Evolutionary conservation across 2,888 invertebrate species (phyloP), one percentile per base, ranked within the genome.

Genomic region (Microctonus aethiopoides): DNA sequence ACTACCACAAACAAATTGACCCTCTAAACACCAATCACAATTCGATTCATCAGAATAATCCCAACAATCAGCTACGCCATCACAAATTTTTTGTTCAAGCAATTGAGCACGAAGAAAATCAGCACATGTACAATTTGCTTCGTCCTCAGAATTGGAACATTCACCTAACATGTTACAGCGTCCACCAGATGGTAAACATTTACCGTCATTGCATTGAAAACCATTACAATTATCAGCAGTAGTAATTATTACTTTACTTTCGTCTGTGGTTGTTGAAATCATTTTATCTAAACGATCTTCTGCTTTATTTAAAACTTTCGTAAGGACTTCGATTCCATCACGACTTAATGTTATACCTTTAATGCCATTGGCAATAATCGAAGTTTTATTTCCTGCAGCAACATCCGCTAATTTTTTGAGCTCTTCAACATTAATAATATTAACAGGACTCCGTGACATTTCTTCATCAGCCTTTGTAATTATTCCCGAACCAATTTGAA

Each of bases 41-140:
- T 91, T 89, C 78, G 91, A 91, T 86, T 94, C 94, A 83, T 94
- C 94, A 0, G 93, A 91, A 81, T 91, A 93, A 83, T 94, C 94
- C 91, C 92, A 92, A 80, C 94, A 94, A 80, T 94, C 94, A 0
- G 93, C 90, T 29, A 92, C 89, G 1, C 94, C 94, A 79, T 94
- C 94, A 81, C 94, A 94, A 62, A 94, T 91, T 85, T 94, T 94
- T 13, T 92, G 89, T 72, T 91, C 88, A 0, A 93, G 88, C 74
- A 91, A 90, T 79, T 93, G 93, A 0, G 92, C 91, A 68, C 89
- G 89, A 52, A 94, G 84, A 78, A 92, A 93, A 84, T 94, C 93
- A 9, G 93, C 93, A 82, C 94, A 94, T 22, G 92, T 90, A 81
- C 94, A 94, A 67, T 91, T 90, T 32, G 88, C 88, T 81, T 94